Evolutionary conservation across 2,113 vertebrate species (phyloP).

Genomic region (Sprattus sprattus): DNA sequence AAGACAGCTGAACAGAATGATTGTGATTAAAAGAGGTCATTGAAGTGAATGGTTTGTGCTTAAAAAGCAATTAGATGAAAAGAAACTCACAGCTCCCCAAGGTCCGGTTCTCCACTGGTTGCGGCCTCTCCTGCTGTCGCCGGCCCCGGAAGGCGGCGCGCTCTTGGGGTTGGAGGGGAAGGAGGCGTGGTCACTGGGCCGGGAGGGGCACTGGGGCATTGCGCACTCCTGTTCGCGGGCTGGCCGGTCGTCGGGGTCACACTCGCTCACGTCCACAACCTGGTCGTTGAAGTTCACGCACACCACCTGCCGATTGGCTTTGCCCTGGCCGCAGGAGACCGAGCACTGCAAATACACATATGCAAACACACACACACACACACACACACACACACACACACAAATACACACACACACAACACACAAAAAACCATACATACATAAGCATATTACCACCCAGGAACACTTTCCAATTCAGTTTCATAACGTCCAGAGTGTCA

Average conservation of each 20-base stretch:
- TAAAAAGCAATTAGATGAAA: neutral
- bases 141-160: constrained; percentile 60
- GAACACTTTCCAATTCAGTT: neutral
- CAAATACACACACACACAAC: constrained; percentile 11
- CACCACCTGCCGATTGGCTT: constrained; percentile 85
- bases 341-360: constrained; percentile 78
- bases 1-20: neutral
- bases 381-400: constrained; percentile 17
- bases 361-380: neutral
- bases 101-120: constrained; percentile 95
- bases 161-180: constrained; percentile 73
- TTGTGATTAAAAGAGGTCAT: constrained; percentile 2
- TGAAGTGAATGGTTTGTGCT: neutral
- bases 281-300: constrained; percentile 91
- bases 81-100: constrained; percentile 92
- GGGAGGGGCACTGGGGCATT: constrained; percentile 85
- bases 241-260: constrained; percentile 86
- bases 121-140: constrained; percentile 53
- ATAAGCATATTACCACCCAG: neutral
- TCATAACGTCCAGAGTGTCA: neutral
- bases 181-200: constrained; percentile 70
- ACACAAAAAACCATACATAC: constrained; percentile 4
- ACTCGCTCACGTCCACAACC: constrained; percentile 82
- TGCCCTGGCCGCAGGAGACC: constrained; percentile 92
- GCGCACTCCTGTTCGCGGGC: constrained; percentile 87